These are phyloP conservation scores for Eulemur albifrons DNA, from an alignment of 2,797 vertebrate genomes.

Conservation along the genomic window DNA sequence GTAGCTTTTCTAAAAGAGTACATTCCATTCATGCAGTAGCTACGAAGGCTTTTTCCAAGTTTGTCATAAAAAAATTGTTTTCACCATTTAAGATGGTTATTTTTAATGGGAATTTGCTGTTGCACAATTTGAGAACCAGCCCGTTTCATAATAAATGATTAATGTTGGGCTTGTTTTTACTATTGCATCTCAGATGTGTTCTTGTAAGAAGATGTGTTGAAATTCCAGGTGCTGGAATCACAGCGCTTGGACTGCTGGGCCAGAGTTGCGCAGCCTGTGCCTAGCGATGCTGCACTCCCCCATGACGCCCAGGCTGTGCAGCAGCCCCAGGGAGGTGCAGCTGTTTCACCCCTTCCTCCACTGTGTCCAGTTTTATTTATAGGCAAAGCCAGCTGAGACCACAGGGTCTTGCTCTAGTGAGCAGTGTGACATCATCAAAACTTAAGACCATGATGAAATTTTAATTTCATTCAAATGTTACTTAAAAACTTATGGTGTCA, in stretches of 20 bases:
- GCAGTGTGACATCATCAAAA: conserved; percentile 48
- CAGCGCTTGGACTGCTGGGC: conserved; percentile 67
- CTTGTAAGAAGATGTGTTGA: conserved; percentile 42
- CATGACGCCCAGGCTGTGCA: conserved; percentile 7
- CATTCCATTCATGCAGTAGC: conserved; percentile 88
- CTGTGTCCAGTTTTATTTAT: conserved; percentile 13
- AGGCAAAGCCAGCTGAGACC: conserved; percentile 46
- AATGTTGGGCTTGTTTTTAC: conserved; percentile 56
- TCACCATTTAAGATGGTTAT: conserved; percentile 64
- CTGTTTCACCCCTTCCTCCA: conserved; percentile 28
- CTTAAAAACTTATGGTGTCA: conserved; percentile 44
- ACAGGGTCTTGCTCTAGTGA: conserved; percentile 50
- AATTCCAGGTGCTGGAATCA: conserved; percentile 7
- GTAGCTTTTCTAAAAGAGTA: conserved; percentile 81
- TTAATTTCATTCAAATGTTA: conserved; percentile 47
- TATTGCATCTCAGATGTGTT: not conserved
- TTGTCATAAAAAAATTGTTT: conserved; percentile 71
- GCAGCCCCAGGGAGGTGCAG: not conserved
- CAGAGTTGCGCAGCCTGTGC: not conserved
- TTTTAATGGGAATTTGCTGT: conserved; percentile 62
- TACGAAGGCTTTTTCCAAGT: conserved; percentile 67
- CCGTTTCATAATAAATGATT: conserved; percentile 57
- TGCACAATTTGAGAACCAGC: conserved; percentile 64
- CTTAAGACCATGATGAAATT: conserved; percentile 66
- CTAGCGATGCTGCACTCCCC: conserved; percentile 68